Percentiles rank a stretch among this genome's conserved stretches.
Evolutionary conservation across 2,888 invertebrate species (phyloP).

Genomic region (Cetonia aurata): DNA sequence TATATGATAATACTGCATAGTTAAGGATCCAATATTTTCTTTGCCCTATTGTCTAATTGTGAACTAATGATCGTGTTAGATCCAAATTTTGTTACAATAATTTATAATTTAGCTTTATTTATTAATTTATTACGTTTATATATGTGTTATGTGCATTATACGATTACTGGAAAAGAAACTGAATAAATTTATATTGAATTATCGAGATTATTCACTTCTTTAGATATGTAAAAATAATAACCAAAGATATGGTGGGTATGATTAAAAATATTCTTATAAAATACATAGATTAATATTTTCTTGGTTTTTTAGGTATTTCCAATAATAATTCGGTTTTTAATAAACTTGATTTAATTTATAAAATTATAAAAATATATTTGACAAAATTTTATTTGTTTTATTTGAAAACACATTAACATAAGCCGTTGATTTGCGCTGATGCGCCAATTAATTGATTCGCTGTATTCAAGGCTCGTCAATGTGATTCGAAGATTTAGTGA

Average conservation of each 20-base stretch:
- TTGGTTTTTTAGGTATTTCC: no score
- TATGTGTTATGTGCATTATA: conserved; percentile 36
- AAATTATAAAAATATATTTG: no score
- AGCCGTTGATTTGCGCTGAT: no score
- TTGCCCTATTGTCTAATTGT: neutral
- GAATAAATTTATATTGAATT: conserved; percentile 37
- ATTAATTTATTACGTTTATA: conserved; percentile 37
- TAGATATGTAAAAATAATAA: conserved; percentile 2
- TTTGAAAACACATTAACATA: no score
- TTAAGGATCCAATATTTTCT: conserved; percentile 6
- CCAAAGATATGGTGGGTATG: neutral
- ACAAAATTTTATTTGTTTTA: no score
- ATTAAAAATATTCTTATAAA: conserved; percentile 1
- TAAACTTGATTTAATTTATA: no score
- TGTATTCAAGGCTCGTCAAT: no score
- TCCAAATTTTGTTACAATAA: conserved; percentile 28
- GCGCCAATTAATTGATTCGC: no score
- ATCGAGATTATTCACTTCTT: conserved; percentile 22
- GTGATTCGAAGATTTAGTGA: no score
- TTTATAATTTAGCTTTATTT: conserved; percentile 38
- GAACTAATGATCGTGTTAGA: conserved; percentile 21
- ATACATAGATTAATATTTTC: no score
- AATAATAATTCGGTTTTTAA: no score
- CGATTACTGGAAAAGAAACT: conserved; percentile 8
- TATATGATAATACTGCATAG: neutral